Conservation (phyloP, 2,113 vertebrate species). For the Paratilapia polleni region DNA sequence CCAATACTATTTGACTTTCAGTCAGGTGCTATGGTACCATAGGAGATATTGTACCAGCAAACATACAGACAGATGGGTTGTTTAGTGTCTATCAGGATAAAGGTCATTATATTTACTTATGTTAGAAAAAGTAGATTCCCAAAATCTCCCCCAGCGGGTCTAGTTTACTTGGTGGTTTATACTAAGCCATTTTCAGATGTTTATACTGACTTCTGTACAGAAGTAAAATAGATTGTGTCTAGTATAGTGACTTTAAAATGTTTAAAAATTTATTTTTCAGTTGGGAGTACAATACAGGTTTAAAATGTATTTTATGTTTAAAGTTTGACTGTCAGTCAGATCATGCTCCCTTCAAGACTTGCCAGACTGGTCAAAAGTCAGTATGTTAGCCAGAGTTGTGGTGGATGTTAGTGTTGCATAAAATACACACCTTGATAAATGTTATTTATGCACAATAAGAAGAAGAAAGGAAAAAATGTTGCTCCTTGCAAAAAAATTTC, state of each 20-base stretch:
- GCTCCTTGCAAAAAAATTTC: background rate
- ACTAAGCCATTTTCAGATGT: background rate
- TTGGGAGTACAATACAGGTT: background rate
- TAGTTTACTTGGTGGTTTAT: background rate
- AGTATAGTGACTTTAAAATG: background rate
- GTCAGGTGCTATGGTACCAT: background rate
- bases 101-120: background rate
- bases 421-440: background rate
- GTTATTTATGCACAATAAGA: background rate
- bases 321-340: background rate
- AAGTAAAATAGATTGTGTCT: background rate
- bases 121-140: background rate
- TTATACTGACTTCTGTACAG: no score
- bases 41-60: background rate
- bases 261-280: background rate
- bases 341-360: slow-evolving; percentile 24
- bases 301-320: background rate
- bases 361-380: slow-evolving; percentile 20
- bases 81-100: background rate
- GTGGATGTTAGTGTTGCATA: slow-evolving; percentile 27
- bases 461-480: background rate
- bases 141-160: background rate
- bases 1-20: background rate
- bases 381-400: slow-evolving; percentile 41
- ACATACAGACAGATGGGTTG: background rate